phyloP scores from a whole-genome alignment of 2,888 invertebrate species.

The Ophioninae sp. region DNA sequence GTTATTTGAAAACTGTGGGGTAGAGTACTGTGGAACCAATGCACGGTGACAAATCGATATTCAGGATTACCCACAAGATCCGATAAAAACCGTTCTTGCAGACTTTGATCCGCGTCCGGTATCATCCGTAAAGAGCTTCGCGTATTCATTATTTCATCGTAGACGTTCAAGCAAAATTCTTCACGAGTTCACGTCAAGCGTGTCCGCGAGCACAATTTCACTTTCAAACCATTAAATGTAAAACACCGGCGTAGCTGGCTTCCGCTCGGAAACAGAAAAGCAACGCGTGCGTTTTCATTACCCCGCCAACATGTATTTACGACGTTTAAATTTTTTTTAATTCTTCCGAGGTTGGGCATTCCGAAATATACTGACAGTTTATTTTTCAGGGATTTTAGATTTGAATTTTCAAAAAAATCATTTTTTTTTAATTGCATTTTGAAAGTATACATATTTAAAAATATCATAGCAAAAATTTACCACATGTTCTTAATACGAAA shows the following conservation, averaged over 20 bases:
- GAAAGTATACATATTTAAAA: no score
- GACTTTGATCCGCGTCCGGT: not conserved
- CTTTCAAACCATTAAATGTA: constrained; percentile 75
- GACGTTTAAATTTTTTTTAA: not conserved
- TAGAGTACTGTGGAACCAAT: not conserved
- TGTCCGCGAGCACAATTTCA: constrained; percentile 71
- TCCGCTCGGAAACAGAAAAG: constrained; percentile 67
- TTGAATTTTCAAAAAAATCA: no score
- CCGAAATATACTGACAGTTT: not conserved
- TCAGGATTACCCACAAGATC: constrained; percentile 23
- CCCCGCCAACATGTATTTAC: not conserved
- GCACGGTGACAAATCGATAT: constrained; percentile 14
- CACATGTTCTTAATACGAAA: no score
- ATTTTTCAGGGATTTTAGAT: not conserved
- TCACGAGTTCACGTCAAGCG: constrained; percentile 72
- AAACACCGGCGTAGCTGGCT: constrained; percentile 68
- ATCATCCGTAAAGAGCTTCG: constrained; percentile 18
- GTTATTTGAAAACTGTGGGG: constrained; percentile 23
- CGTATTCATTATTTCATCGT: constrained; percentile 13
- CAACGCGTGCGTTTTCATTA: constrained; percentile 10
- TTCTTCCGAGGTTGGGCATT: not conserved
- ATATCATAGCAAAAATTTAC: no score
- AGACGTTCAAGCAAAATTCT: constrained; percentile 40
- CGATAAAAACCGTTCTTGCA: not conserved
- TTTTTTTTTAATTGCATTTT: no score